Base-by-base conservation (phyloP, 2,113 vertebrate species). In the Proteles cristata region DNA sequence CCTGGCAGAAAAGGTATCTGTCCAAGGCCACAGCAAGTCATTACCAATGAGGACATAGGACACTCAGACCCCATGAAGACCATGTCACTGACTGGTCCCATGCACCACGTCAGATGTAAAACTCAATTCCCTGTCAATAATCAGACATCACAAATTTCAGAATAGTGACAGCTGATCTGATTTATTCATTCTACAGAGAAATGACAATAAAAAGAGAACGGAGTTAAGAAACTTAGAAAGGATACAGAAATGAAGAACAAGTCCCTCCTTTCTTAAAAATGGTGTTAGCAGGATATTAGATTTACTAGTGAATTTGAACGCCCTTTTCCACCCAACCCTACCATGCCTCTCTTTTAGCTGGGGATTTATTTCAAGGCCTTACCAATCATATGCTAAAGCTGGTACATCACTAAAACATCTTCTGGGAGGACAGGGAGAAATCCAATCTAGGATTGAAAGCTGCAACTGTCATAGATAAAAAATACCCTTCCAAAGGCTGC, bases 391-490 rank as follows among this genome's bases (percentile, higher is more conserved):
- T 26, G 33, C 77, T 97, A 96, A 98, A 97, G 73, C 45, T 90
- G 85, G 23, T 80, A 95, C 95, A 96, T 98, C 97, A 96, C 98
- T 98, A 98, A 98, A 98, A 93, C 96, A 98, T 65, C 79, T 98
- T 98, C 97, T 96, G 68, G 86, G 97, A 90, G 97, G 97, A 97
- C 97, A 98, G 94, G 79, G 82, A 92, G 90, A 98, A 96, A 90
- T 97, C 94, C 96, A 97, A 69, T 96, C 92, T 89, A 96, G 66
- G 92, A 97, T 71, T 33, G 53, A 97, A 98, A 98, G 98, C 96
- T 68, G 88, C 93, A 95, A 96, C 98, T 98, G 94, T 97, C 98
- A 96, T 97, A 97, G 92, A 98, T 93, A 96, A 98, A 96, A 98
- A 98, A 96, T 96, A 88, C 81, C 92, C 98, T 98, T 90, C 97